phyloP scores from a whole-genome alignment of 2,888 invertebrate species.

The Rotaria sp. region DNA sequence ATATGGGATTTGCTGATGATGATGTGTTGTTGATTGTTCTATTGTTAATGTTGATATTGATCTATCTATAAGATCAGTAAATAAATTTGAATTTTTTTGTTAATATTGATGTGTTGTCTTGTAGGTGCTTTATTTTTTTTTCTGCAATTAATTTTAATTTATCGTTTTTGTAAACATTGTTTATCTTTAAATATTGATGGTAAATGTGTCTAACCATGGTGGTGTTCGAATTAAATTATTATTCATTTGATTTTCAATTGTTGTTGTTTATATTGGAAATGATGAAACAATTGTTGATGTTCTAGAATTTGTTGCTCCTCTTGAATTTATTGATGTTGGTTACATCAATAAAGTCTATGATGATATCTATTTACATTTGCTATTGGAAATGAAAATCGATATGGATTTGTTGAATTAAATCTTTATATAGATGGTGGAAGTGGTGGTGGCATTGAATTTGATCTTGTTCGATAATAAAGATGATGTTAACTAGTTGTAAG shows the following conservation, averaged over 20 bases:
- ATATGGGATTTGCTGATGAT: background rate
- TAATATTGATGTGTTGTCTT: slow-evolving; percentile 1
- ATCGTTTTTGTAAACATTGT: slow-evolving; percentile 17
- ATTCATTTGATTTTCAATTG: background rate
- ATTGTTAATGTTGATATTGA: too few species aligned
- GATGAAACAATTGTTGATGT: slow-evolving; percentile 26
- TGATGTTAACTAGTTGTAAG: background rate
- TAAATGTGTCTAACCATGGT: background rate
- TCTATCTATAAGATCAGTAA: background rate
- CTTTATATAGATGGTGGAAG: background rate
- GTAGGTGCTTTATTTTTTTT: background rate
- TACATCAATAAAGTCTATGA: slow-evolving; percentile 5
- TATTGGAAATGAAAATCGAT: background rate
- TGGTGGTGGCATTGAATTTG: background rate
- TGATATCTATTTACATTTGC: background rate
- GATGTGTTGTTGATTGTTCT: background rate
- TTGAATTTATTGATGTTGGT: slow-evolving; percentile 9
- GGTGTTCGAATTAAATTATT: background rate
- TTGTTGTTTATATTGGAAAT: background rate
- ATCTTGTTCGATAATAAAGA: background rate
- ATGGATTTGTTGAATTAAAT: background rate
- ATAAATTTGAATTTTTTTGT: slow-evolving; percentile 5
- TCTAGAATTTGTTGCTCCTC: background rate
- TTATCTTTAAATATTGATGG: slow-evolving; percentile 20
- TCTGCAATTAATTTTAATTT: slow-evolving; percentile 27